Base-by-base conservation (phyloP, 35 echinoderm and acorn worm species). In the Stichopus chloronotus region DNA sequence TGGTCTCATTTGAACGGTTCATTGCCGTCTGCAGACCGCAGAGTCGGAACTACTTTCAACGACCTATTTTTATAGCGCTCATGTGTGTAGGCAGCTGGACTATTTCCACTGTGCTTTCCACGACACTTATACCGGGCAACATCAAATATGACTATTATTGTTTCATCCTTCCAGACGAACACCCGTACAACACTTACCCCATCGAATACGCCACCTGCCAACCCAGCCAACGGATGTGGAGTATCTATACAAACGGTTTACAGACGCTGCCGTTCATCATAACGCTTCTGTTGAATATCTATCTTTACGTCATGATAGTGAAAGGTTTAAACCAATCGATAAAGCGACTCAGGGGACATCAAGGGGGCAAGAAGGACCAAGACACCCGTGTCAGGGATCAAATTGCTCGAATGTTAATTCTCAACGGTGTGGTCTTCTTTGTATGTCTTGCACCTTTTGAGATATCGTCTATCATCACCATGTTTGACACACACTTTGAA, bases 401-500 rank as follows among this genome's bases (percentile, higher is more conserved):
- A 90, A 92, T 99, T 53, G 97, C 95, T 9, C 81, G 92, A 9
- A 96, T 99, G 97, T 87, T 99, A 3, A 92, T 99, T 57, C 87
- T 99, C 53, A 99, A 96, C 17, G 95, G 95, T 57, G 94, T 99
- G 7, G 92, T 94, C 1, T 96, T 99, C 53, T 99, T 99, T 60
- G 92, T 95, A 2, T 96, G 95, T 90, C 54, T 99, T 30, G 93
- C 95, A 30, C 97, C 97, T 55, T 96, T 98, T 76, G 96, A 98
- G 79, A 80, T 98, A 52, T 79, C 90, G 9, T 98, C 96, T 8
- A 79, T 98, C 3, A 84, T 96, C 7, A 23, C 93, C 55, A 92
- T 96, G 74, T 92, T 99, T 90, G 93, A 72, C 14, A 79, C 21
- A 8, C 11, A 22, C 10, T 90, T 76, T 21, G 58, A 91, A 3